A percentile compares a stretch with the other conserved stretches of the same genome.
Evolutionary conservation across 2,113 vertebrate species (phyloP).

Genomic region (Oryzias celebensis): DNA sequence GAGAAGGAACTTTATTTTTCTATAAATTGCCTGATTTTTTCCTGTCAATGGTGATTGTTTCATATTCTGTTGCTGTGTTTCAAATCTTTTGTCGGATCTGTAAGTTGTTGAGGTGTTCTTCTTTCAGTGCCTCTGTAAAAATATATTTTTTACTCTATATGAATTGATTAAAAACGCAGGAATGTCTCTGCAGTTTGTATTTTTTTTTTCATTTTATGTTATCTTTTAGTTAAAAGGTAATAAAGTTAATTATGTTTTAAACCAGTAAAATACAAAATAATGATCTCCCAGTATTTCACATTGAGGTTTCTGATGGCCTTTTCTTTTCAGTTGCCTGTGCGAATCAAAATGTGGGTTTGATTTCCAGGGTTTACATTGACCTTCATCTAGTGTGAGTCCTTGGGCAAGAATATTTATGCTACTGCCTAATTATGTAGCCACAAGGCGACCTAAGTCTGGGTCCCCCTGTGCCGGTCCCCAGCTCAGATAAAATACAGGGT

Average conservation of each 20-base stretch:
- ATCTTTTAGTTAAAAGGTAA: background rate
- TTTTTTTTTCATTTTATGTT: background rate
- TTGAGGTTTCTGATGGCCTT: no score
- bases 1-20: slow-evolving; percentile 21
- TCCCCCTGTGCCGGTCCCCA: no score
- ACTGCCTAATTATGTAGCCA: no score
- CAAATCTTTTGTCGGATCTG: slow-evolving; percentile 24
- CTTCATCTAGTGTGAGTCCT: no score
- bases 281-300: no score
- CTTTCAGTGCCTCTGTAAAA: slow-evolving; percentile 58
- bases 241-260: background rate
- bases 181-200: background rate
- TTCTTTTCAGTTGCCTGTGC: no score
- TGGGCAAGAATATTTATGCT: no score
- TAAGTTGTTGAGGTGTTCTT: slow-evolving; percentile 41
- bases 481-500: no score
- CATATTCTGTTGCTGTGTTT: slow-evolving; percentile 29
- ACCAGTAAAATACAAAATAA: background rate
- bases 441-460: no score
- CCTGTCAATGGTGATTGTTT: slow-evolving; percentile 12
- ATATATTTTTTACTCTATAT: slow-evolving; percentile 55
- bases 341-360: no score
- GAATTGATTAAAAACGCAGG: slow-evolving; percentile 62
- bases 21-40: slow-evolving; percentile 12
- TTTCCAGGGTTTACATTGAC: no score